phyloP scores from a whole-genome alignment of 2,113 vertebrate genomes.

The Gambusia holbrooki region DNA sequence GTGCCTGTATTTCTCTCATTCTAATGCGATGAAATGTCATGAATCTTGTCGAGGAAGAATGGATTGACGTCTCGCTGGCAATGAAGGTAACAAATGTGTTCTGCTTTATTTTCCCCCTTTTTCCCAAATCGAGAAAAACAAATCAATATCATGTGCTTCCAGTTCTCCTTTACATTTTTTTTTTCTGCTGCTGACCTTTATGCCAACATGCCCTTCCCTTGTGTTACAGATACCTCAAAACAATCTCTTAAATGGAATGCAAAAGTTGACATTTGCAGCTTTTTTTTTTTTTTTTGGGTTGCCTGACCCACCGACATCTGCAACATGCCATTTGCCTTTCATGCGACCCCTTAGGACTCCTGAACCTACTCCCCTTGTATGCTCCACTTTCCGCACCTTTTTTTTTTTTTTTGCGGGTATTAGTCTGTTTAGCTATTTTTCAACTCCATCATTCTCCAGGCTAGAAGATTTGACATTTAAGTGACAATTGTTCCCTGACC shows the following conservation, averaged over 20 bases:
- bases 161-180: conserved; percentile 51
- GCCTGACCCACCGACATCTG: conserved; percentile 49
- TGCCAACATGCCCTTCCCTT: conserved; percentile 49
- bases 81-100: conserved; percentile 68
- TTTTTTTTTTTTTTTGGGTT: conserved; percentile 17
- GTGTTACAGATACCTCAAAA: conserved; percentile 50
- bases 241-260: conserved; percentile 62
- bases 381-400: conserved; percentile 31
- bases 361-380: not conserved
- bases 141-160: conserved; percentile 69
- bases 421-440: conserved; percentile 59
- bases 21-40: conserved; percentile 64
- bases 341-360: conserved; percentile 35
- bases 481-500: conserved; percentile 75
- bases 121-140: conserved; percentile 56
- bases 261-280: conserved; percentile 72
- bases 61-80: conserved; percentile 64
- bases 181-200: conserved; percentile 70
- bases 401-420: conserved; percentile 33
- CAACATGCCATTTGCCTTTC: conserved; percentile 58
- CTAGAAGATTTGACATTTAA: conserved; percentile 77
- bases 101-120: conserved; percentile 11
- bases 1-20: conserved; percentile 33
- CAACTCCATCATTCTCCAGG: conserved; percentile 52
- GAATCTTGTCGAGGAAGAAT: conserved; percentile 67